phyloP scores from a whole-genome alignment of 2,888 invertebrate species.

The Nemapogon koenigi region DNA sequence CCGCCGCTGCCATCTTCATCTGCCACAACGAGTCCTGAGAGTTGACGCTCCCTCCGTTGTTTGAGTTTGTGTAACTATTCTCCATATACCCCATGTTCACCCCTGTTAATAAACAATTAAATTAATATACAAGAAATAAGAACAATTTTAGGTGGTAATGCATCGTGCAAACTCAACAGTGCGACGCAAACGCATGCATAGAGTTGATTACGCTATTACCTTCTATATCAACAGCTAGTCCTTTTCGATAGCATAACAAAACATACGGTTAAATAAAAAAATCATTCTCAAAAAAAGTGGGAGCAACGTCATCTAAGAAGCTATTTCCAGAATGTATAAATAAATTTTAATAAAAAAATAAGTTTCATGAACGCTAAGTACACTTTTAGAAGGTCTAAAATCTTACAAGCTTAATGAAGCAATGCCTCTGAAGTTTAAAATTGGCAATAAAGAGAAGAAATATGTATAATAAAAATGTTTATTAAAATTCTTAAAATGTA shows the following conservation, averaged over 20 bases:
- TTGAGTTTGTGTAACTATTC: constrained; percentile 91
- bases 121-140: neutral
- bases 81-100: constrained; percentile 90
- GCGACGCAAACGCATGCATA: constrained; percentile 1
- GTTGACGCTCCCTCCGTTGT: constrained; percentile 94
- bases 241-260: constrained; percentile 5
- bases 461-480: no score
- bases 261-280: no score
- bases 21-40: constrained; percentile 95
- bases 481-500: no score
- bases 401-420: no score
- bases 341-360: no score
- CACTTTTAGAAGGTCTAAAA: no score
- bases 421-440: no score
- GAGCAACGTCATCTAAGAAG: no score
- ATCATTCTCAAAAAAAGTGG: no score
- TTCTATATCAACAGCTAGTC: constrained; percentile 9
- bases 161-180: neutral
- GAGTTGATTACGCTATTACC: constrained; percentile 2
- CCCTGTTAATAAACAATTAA: constrained; percentile 71
- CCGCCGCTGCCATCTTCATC: constrained; percentile 86
- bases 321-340: no score
- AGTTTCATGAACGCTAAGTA: no score
- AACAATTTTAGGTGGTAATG: neutral
- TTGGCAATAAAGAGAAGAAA: no score